Conservation (phyloP, 2,888 invertebrate species). For the Eutolmus rufibarbis region DNA sequence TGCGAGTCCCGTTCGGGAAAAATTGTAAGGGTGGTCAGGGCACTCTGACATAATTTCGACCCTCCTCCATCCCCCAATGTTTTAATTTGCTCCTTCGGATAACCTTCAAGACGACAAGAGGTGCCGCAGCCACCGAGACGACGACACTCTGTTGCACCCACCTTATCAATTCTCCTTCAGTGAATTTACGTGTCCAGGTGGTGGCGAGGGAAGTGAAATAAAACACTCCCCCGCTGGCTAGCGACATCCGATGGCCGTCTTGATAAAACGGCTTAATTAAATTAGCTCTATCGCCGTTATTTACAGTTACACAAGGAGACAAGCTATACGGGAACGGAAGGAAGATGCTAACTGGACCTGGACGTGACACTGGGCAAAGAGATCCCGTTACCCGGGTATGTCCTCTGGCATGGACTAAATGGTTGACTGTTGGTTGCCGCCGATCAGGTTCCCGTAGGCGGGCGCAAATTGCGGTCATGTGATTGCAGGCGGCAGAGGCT, state of each 20-base stretch:
- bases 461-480: background rate
- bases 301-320: background rate
- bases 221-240: background rate
- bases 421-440: background rate
- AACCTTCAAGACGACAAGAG: conserved; percentile 5
- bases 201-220: background rate
- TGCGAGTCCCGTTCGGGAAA: background rate
- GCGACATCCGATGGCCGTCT: background rate
- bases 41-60: background rate
- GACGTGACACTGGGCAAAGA: background rate
- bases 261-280: conserved; percentile 25
- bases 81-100: conserved; percentile 13
- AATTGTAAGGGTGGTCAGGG: background rate
- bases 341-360: background rate
- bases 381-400: background rate
- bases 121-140: background rate
- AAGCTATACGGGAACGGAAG: background rate
- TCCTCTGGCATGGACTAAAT: background rate
- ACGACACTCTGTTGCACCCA: conserved; percentile 5
- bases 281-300: conserved; percentile 16
- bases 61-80: background rate
- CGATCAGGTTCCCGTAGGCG: background rate
- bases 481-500: background rate
- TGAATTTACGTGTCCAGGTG: conserved; percentile 24
- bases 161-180: background rate